Base-by-base conservation (phyloP, 2,888 invertebrate species). In the Caenorhabditis wallacei region DNA sequence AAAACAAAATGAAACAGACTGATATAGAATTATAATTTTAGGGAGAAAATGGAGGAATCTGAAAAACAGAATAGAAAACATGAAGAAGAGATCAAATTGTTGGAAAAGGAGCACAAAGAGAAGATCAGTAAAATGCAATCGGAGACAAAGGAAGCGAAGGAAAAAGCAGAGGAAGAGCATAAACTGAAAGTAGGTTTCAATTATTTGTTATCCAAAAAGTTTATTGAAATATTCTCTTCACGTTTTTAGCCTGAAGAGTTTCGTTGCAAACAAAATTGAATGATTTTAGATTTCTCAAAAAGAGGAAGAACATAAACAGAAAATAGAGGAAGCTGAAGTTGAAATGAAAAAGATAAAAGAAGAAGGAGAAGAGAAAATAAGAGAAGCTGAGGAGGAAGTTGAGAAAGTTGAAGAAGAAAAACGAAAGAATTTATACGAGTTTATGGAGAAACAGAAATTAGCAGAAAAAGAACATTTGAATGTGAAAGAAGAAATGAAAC, bases 331-430 rank as follows among this genome's bases (percentile, higher is more conserved):
- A 13, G 26, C 46, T 20, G 40, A 70, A 48, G 30, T n/a, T 11
- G 24, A 70, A 18, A 1, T 59, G 22, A 35, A 43, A 4, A 13
- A 35, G 10, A 18, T 24, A 2, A 63, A 54, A 40, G 11, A 61
- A 37, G 63, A 72, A 53, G 72, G 63, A 26, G 18, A 53, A 48
- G 11, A 8, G 13, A 63, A 72, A 18, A 63, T 53, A 1, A 11
- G 51, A 18, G 13, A 61, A 53, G 61, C 40, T 48, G 48, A 78
- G 20, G 10, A 35, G 40, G 81, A 74, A 56, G 57, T 68, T 30
- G 64, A 76, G 16, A 30, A n/a, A 24, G n/a, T 56, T 3, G 5
- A 3, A 7, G 24, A 72, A 43, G 59, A 70, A 26, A 70, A 48
- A 35, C 22, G 48, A 16, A 5, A 59, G 20, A 66, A 61, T 3